Evolutionary conservation across 2,888 invertebrate genomes (phyloP).

Genomic region (Caenorhabditis japonica): DNA sequence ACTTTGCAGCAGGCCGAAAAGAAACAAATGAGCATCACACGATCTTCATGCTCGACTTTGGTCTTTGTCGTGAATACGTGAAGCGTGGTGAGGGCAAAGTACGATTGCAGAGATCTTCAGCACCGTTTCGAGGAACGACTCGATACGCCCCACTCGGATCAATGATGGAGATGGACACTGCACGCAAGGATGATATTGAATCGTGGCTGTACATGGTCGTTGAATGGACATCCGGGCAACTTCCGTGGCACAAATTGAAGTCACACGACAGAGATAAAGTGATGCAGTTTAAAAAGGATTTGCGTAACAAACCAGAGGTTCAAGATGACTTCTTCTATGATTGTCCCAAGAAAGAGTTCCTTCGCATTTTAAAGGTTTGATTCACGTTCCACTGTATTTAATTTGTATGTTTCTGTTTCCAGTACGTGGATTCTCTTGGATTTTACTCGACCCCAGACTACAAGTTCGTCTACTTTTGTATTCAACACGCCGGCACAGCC

Average conservation of each 20-base stretch:
- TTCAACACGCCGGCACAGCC: conserved; percentile 61
- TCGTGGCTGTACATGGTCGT: conserved; percentile 63
- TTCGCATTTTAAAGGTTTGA: conserved; percentile 43
- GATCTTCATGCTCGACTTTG: conserved; percentile 62
- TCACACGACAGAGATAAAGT: conserved; percentile 64
- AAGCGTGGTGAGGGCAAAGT: conserved; percentile 46
- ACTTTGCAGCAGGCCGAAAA: conserved; percentile 58
- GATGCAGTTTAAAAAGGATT: conserved; percentile 61
- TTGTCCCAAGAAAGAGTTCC: conserved; percentile 59
- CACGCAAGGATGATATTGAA: conserved; percentile 53
- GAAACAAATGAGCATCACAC: conserved; percentile 59
- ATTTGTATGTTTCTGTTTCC: conserved; percentile 13
- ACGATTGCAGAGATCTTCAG: conserved; percentile 63
- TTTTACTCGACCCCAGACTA: conserved; percentile 70
- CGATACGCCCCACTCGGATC: conserved; percentile 68
- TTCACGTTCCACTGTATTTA: too few species aligned
- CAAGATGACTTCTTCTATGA: conserved; percentile 55
- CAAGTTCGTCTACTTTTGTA: conserved; percentile 62
- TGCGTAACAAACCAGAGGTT: conserved; percentile 38
- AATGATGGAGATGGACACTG: conserved; percentile 21
- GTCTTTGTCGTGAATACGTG: conserved; percentile 56
- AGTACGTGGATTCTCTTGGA: conserved; percentile 63
- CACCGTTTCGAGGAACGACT: conserved; percentile 71
- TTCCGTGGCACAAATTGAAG: conserved; percentile 64
- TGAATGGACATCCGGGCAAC: conserved; percentile 57